Percentiles rank a stretch among this genome's conserved stretches.
Conservation (phyloP, 2,888 invertebrate species). For the Tachina fera region DNA sequence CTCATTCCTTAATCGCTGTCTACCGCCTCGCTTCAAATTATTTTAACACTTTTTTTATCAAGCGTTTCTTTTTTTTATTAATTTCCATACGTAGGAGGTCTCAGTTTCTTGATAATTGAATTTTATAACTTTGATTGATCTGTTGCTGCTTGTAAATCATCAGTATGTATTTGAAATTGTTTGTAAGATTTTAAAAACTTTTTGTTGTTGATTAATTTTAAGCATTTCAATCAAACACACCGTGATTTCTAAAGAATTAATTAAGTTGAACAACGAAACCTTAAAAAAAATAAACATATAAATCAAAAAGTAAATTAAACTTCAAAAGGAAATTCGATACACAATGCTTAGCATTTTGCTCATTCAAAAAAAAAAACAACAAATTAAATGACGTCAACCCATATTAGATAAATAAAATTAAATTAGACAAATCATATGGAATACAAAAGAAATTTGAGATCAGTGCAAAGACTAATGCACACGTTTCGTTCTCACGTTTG, state of each 20-base stretch:
- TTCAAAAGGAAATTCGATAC: slow-evolving; percentile 26
- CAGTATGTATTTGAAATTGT: slow-evolving; percentile 38
- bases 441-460: not conserved
- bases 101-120: slow-evolving; percentile 59
- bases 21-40: not conserved
- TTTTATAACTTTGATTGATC: slow-evolving; percentile 69
- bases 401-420: slow-evolving; percentile 17
- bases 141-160: slow-evolving; percentile 68
- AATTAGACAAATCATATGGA: not conserved
- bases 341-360: not conserved
- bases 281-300: slow-evolving; percentile 13
- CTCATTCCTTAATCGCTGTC: not conserved
- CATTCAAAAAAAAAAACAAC: not conserved
- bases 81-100: slow-evolving; percentile 59
- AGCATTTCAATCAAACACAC: slow-evolving; percentile 52
- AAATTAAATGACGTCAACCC: slow-evolving; percentile 28
- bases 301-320: slow-evolving; percentile 20
- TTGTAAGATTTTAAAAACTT: slow-evolving; percentile 14
- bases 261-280: slow-evolving; percentile 41
- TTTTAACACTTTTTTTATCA: not conserved
- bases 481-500: not conserved
- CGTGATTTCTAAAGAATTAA: slow-evolving; percentile 67
- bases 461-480: not conserved
- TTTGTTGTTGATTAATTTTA: slow-evolving; percentile 62
- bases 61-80: not conserved